phyloP scores from a whole-genome alignment of 2,797 vertebrate genomes.

The Harpagifer antarcticus region DNA sequence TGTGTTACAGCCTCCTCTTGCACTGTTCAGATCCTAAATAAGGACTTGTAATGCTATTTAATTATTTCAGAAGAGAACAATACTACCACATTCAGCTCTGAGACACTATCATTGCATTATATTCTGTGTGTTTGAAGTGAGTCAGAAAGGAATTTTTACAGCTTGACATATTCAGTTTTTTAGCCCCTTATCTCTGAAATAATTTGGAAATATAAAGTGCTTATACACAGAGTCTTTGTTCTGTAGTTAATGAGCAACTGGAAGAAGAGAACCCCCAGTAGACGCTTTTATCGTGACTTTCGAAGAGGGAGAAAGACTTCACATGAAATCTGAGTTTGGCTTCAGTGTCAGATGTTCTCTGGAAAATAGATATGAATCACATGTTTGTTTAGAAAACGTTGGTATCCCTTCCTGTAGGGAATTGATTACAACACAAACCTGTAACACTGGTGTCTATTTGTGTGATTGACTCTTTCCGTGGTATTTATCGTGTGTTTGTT shows the following conservation, averaged over 20 bases:
- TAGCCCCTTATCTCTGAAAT: neutral
- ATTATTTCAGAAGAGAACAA: neutral
- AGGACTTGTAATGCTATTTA: no score
- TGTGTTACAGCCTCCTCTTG: neutral
- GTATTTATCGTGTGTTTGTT: neutral
- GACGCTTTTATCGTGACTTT: no score
- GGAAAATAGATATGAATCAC: neutral
- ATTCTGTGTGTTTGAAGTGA: constrained; percentile 47
- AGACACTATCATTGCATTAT: neutral
- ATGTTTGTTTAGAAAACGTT: neutral
- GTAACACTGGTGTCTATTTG: no score
- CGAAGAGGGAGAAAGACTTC: neutral
- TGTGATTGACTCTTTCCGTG: no score
- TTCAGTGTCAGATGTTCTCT: no score
- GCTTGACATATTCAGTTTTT: neutral
- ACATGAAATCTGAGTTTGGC: neutral
- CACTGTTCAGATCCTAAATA: neutral
- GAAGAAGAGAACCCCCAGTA: neutral
- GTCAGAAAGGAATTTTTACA: constrained; percentile 40
- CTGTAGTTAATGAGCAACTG: constrained; percentile 39
- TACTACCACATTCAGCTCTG: neutral
- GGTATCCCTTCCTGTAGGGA: no score
- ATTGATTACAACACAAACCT: no score
- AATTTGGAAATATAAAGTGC: neutral
- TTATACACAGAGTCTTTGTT: constrained; percentile 27